A percentile compares a stretch with the other conserved stretches of the same genome.
These are phyloP conservation scores for Gyrodactylus salaris DNA, from an alignment of 1,140 invertebrate species.

Conservation along the genomic window DNA sequence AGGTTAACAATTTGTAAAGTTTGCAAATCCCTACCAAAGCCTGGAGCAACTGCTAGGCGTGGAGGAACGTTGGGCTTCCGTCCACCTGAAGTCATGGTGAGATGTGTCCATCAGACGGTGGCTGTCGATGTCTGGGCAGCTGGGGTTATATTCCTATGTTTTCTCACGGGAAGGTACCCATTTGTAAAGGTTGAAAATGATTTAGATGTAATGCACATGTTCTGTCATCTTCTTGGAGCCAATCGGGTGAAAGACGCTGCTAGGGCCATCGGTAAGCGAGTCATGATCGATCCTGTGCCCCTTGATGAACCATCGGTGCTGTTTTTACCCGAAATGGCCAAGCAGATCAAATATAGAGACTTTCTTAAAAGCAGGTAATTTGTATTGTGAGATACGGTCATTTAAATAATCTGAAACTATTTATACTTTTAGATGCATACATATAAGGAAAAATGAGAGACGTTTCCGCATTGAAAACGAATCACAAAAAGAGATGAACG, in stretches of 20 bases:
- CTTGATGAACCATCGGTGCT: neutral
- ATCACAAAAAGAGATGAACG: neutral
- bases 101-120: conserved; percentile 34
- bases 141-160: conserved; percentile 44
- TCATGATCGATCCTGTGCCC: neutral
- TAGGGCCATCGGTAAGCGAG: neutral
- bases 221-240: conserved; percentile 41
- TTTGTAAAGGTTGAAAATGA: conserved; percentile 49
- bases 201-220: conserved; percentile 40
- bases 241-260: conserved; percentile 32
- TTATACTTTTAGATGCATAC: neutral
- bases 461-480: neutral
- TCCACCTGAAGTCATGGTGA: conserved; percentile 49
- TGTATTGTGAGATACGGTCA: conserved; percentile 19
- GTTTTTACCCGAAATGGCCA: conserved; percentile 28
- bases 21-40: conserved; percentile 27
- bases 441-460: neutral
- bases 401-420: too few relatives aligned
- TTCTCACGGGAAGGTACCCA: conserved; percentile 40
- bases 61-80: conserved; percentile 61
- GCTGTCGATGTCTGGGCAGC: conserved; percentile 59
- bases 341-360: conserved; percentile 8
- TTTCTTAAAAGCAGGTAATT: conserved; percentile 22
- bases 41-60: conserved; percentile 28
- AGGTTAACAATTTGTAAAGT: conserved; percentile 1